Conservation (phyloP, 2,888 invertebrate species). For the Ferdinandea cuprea region DNA sequence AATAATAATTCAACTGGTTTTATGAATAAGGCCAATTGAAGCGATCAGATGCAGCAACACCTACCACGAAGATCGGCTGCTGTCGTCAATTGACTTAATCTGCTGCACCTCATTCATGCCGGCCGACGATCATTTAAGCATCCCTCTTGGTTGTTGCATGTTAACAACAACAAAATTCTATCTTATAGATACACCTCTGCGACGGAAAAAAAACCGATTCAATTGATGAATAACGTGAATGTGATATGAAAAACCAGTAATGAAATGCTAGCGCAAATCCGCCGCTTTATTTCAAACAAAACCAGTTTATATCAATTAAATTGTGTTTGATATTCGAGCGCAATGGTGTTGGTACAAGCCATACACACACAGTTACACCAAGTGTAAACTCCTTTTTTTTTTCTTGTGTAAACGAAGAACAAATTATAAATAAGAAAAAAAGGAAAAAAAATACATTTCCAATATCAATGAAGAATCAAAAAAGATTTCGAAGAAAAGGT, state of each 20-base stretch:
- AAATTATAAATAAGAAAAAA: conserved; percentile 49
- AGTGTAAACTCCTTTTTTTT: conserved; percentile 1
- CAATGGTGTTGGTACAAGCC: neutral
- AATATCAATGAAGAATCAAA: conserved; percentile 74
- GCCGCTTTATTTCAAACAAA: conserved; percentile 72
- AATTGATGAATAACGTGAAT: conserved; percentile 73
- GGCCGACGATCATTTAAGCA: conserved; percentile 63
- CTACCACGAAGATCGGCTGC: conserved; percentile 53
- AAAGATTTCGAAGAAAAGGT: conserved; percentile 70
- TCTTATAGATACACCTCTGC: conserved; percentile 36
- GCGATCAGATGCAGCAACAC: conserved; percentile 47
- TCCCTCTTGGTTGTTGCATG: conserved; percentile 19
- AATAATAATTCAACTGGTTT: conserved; percentile 56
- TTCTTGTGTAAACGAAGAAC: conserved; percentile 46
- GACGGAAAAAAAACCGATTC: conserved; percentile 51
- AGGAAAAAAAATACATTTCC: conserved; percentile 55
- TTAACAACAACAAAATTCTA: conserved; percentile 38
- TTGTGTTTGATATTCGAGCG: conserved; percentile 41
- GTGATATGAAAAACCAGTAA: conserved; percentile 72
- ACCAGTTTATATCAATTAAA: conserved; percentile 75
- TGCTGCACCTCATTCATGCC: conserved; percentile 64
- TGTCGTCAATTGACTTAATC: conserved; percentile 64
- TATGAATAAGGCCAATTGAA: conserved; percentile 68
- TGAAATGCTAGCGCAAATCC: conserved; percentile 74
- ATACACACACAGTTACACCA: conserved; percentile 14